Evolutionary conservation across 2,888 invertebrate species (phyloP).

Genomic region (Cybosia mesomella): DNA sequence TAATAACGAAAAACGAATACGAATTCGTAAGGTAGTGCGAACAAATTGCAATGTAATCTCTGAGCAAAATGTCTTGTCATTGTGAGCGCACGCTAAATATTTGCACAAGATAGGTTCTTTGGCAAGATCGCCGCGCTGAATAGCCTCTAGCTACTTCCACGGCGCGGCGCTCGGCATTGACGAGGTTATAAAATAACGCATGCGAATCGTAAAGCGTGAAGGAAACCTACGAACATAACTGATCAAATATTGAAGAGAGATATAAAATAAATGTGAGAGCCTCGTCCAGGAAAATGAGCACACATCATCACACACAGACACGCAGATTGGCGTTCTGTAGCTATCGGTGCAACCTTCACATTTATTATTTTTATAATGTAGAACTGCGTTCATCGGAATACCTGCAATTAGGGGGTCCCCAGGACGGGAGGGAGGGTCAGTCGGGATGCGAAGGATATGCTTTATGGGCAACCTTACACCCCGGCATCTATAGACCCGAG

Average conservation of each 20-base stretch:
- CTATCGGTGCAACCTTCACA: neutral
- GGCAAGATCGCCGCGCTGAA: neutral
- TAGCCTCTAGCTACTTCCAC: neutral
- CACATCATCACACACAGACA: neutral
- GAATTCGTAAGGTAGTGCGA: neutral
- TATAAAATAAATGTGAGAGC: neutral
- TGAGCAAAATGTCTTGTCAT: neutral
- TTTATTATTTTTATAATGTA: neutral
- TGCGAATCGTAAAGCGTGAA: slow-evolving; percentile 5
- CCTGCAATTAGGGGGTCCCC: neutral
- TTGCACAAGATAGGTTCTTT: neutral
- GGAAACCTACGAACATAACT: neutral
- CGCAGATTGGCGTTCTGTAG: neutral
- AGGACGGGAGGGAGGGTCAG: too few species aligned
- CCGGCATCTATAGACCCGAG: too few species aligned
- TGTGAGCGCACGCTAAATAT: neutral
- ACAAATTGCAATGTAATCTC: neutral
- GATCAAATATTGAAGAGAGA: neutral
- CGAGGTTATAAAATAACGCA: neutral
- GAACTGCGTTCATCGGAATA: neutral
- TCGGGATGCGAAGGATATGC: too few species aligned
- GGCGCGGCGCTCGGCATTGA: neutral
- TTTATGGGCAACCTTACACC: too few species aligned
- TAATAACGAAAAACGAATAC: neutral
- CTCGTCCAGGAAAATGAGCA: neutral